Percentiles rank a stretch among this genome's conserved stretches.
Conservation (phyloP, 2,113 vertebrate species). For the Lipophrys pholis region DNA sequence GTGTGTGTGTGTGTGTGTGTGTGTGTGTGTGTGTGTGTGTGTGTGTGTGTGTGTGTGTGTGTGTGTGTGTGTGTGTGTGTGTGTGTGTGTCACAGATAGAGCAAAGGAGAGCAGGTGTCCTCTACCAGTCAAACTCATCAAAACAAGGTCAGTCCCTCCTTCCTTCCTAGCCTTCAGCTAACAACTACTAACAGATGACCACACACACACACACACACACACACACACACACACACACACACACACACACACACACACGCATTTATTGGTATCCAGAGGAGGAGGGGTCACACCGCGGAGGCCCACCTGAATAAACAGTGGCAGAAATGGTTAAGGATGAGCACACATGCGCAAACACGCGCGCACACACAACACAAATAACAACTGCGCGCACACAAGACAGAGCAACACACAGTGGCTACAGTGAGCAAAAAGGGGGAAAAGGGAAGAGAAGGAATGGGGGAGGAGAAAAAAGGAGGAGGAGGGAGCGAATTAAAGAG, state of each 20-base stretch:
- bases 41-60: too few species aligned
- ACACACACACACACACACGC: slow-evolving; percentile 30
- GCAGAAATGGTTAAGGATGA: slow-evolving; percentile 80
- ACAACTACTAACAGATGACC: slow-evolving; percentile 33
- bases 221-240: slow-evolving; percentile 19
- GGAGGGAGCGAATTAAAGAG: slow-evolving; percentile 40
- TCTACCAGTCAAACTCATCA: slow-evolving; percentile 55
- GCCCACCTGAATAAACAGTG: slow-evolving; percentile 86
- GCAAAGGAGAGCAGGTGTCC: slow-evolving; percentile 61
- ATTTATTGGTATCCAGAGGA: slow-evolving; percentile 49
- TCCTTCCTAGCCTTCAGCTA: slow-evolving; percentile 47
- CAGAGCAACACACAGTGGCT: slow-evolving; percentile 69
- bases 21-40: too few species aligned
- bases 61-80: too few species aligned
- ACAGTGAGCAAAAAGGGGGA: slow-evolving; percentile 57
- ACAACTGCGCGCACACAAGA: slow-evolving; percentile 22
- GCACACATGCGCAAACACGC: slow-evolving; percentile 51
- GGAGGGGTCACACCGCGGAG: slow-evolving; percentile 64
- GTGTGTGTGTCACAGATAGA: slow-evolving; percentile 21
- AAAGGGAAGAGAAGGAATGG: slow-evolving; percentile 22
- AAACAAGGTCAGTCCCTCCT: slow-evolving; percentile 70
- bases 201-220: slow-evolving; percentile 19
- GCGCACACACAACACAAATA: slow-evolving; percentile 15
- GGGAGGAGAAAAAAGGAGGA: slow-evolving; percentile 9
- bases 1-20: too few species aligned